A percentile compares a stretch with the other conserved stretches of the same genome.
Conservation (phyloP, 2,888 invertebrate genomes). For the Metacarcinus magister region DNA sequence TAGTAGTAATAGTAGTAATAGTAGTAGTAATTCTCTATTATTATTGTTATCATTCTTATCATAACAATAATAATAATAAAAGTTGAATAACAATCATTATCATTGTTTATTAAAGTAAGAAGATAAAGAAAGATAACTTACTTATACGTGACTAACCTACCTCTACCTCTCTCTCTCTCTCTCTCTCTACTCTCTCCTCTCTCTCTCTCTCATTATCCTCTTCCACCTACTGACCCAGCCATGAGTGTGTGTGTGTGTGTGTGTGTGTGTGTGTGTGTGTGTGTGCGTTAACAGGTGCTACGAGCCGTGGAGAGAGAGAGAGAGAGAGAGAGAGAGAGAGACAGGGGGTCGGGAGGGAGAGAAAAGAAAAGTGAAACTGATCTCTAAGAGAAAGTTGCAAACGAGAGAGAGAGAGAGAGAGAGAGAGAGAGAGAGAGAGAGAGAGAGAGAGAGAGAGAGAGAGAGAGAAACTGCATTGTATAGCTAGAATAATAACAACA, state of each 20-base stretch:
- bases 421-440: slow-evolving; percentile 41
- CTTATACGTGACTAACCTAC: background rate
- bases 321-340: slow-evolving; percentile 26
- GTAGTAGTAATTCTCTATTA: too few relatives aligned
- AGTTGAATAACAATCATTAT: too few relatives aligned
- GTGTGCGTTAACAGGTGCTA: background rate
- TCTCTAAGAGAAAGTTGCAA: background rate
- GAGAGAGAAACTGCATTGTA: background rate
- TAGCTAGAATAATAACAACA: background rate
- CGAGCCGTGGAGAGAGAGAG: background rate
- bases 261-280: background rate
- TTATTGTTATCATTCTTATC: too few relatives aligned
- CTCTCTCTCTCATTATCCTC: background rate
- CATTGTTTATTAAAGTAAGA: background rate
- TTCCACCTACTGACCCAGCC: background rate
- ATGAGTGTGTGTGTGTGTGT: background rate
- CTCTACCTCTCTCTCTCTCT: background rate
- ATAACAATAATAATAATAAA: background rate
- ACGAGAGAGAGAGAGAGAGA: slow-evolving; percentile 22
- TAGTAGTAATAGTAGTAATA: too few relatives aligned
- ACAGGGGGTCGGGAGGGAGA: background rate
- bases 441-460: slow-evolving; percentile 12
- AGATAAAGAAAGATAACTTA: background rate
- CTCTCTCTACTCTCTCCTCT: background rate
- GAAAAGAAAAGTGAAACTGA: background rate